A percentile compares a stretch with the other conserved stretches of the same genome.
phyloP scores from a whole-genome alignment of 2,113 vertebrate genomes.

The Colossoma macropomum region DNA sequence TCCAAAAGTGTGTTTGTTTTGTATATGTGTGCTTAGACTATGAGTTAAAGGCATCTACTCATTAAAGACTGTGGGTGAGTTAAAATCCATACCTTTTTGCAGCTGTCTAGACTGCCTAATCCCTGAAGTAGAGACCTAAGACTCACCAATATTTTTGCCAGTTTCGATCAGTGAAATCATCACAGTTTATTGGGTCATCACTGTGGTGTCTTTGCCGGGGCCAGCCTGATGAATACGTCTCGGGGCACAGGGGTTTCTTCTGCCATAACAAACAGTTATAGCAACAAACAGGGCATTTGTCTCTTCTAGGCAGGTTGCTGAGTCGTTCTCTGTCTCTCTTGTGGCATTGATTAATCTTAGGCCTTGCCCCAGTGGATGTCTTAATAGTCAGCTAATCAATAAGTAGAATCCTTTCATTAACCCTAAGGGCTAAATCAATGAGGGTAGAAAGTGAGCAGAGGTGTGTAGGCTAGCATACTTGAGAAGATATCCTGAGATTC shows the following conservation, averaged over 20 bases:
- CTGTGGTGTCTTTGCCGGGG: neutral
- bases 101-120: too few species aligned
- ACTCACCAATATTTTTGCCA: neutral
- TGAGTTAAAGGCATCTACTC: too few species aligned
- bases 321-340: neutral
- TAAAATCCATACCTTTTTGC: too few species aligned
- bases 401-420: constrained; percentile 23
- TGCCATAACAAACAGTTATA: neutral
- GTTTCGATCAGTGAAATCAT: neutral
- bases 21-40: too few species aligned
- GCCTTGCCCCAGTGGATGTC: constrained; percentile 11
- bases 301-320: neutral
- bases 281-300: too few species aligned
- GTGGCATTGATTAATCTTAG: constrained; percentile 25
- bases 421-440: constrained; percentile 17
- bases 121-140: neutral
- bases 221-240: neutral
- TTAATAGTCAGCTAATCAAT: constrained; percentile 40
- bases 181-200: neutral
- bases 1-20: too few species aligned
- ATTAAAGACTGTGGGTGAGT: too few species aligned
- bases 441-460: neutral
- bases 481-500: neutral
- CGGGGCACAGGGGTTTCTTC: too few species aligned
- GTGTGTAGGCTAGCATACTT: neutral